These are phyloP conservation scores for Neosilurus mollespiculum DNA, from an alignment of 2,797 vertebrate genomes.

Conservation along the genomic window DNA sequence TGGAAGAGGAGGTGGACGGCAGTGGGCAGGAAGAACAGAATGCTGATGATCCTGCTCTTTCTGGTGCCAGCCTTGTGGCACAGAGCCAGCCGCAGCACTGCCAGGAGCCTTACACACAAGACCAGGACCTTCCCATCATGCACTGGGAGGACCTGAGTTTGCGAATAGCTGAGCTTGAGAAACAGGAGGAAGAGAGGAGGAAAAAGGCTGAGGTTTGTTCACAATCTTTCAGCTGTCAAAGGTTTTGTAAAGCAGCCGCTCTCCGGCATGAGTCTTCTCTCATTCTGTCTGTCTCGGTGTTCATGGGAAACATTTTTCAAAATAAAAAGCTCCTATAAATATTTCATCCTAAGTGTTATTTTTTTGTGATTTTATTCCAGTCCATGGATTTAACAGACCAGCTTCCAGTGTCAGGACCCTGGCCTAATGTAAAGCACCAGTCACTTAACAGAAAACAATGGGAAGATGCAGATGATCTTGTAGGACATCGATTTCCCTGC, in stretches of 20 bases:
- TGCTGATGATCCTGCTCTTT: slow-evolving; percentile 44
- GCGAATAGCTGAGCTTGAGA: slow-evolving; percentile 72
- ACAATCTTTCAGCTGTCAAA: background rate
- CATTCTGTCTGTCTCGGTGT: background rate
- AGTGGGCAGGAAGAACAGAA: slow-evolving; percentile 34
- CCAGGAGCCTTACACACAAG: slow-evolving; percentile 38
- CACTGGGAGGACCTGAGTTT: slow-evolving; percentile 75
- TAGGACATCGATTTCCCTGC: slow-evolving; percentile 50
- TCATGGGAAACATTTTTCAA: background rate
- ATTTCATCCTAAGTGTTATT: background rate
- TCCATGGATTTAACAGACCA: slow-evolving; percentile 40
- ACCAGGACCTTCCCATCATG: slow-evolving; percentile 71
- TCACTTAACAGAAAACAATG: slow-evolving; percentile 41
- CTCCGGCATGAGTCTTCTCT: background rate
- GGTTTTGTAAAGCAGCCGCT: background rate
- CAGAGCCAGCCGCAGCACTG: slow-evolving; percentile 38
- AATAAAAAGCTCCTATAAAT: slow-evolving; percentile 1
- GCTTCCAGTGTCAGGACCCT: slow-evolving; percentile 34
- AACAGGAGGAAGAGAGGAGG: slow-evolving; percentile 70
- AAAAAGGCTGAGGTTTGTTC: slow-evolving; percentile 65
- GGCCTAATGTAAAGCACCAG: slow-evolving; percentile 45
- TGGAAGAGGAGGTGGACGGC: slow-evolving; percentile 49
- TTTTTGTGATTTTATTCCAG: slow-evolving; percentile 31
- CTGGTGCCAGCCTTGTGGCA: slow-evolving; percentile 45
- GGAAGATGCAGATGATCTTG: slow-evolving; percentile 38